Percentiles rank a stretch among this genome's conserved stretches.
Conservation (phyloP, 2,888 invertebrate species). For the Melanophora roralis region DNA sequence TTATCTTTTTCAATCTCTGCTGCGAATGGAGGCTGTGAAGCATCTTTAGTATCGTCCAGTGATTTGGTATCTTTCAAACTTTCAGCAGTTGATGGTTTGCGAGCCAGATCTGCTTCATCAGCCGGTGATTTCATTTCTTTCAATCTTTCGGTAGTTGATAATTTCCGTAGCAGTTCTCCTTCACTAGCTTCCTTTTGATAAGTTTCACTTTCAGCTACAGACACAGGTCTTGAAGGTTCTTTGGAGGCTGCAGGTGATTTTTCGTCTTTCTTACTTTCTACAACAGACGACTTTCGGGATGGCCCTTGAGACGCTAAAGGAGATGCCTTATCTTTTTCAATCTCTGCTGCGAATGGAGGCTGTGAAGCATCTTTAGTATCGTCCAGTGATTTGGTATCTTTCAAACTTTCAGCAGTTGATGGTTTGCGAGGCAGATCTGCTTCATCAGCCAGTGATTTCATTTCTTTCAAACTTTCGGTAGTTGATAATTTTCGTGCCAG, state of each 20-base stretch:
- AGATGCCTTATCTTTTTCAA: constrained; percentile 46
- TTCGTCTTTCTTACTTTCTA: constrained; percentile 44
- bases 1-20: constrained; percentile 33
- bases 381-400: constrained; percentile 4
- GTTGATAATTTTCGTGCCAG: background rate
- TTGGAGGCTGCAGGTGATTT: background rate
- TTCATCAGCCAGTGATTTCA: too few species aligned
- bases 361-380: too few species aligned
- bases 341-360: constrained; percentile 46
- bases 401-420: constrained; percentile 5
- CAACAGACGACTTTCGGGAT: constrained; percentile 43
- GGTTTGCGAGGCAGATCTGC: constrained; percentile 35
- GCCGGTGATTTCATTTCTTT: constrained; percentile 4
- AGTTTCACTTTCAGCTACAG: constrained; percentile 27
- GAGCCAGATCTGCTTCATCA: constrained; percentile 39
- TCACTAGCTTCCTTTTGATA: background rate
- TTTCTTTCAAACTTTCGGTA: too few species aligned
- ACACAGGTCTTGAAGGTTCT: constrained; percentile 58
- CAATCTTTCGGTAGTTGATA: constrained; percentile 9
- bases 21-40: constrained; percentile 8
- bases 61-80: constrained; percentile 46
- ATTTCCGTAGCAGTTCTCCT: constrained; percentile 31
- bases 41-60: background rate
- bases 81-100: constrained; percentile 46
- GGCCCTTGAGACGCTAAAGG: constrained; percentile 46